A percentile compares a stretch with the other conserved stretches of the same genome.
phyloP scores from a whole-genome alignment of 2,113 vertebrate species.

The Pedionomus torquatus region DNA sequence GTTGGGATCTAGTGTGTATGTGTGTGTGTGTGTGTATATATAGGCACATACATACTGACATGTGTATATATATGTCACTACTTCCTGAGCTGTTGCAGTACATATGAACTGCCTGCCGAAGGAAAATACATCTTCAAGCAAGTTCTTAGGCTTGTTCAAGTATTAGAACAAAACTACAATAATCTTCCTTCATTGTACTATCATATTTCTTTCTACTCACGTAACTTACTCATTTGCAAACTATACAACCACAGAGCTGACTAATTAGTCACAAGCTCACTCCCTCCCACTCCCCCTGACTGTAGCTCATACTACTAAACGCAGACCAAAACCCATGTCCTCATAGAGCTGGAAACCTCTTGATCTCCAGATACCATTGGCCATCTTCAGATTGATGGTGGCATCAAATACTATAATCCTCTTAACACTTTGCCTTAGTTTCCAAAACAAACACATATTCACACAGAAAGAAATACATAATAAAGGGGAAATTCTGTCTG shows the following conservation, averaged over 20 bases:
- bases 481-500: background rate
- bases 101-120: background rate
- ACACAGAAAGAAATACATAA: background rate
- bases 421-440: background rate
- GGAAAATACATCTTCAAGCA: background rate
- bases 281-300: background rate
- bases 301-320: background rate
- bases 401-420: background rate
- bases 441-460: background rate
- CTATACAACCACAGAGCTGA: background rate
- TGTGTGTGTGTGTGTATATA: accelerated
- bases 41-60: background rate
- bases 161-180: background rate
- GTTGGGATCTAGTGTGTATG: too few species aligned
- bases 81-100: background rate
- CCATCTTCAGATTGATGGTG: background rate
- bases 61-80: background rate
- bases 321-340: background rate
- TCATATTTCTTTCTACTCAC: background rate
- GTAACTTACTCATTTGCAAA: background rate
- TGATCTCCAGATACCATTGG: background rate
- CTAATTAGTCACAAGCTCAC: background rate
- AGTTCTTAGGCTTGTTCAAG: background rate
- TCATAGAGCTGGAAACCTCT: background rate
- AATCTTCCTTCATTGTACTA: background rate